phyloP scores from a whole-genome alignment of 2,888 invertebrate species.

The Lepidochitona cinerea region DNA sequence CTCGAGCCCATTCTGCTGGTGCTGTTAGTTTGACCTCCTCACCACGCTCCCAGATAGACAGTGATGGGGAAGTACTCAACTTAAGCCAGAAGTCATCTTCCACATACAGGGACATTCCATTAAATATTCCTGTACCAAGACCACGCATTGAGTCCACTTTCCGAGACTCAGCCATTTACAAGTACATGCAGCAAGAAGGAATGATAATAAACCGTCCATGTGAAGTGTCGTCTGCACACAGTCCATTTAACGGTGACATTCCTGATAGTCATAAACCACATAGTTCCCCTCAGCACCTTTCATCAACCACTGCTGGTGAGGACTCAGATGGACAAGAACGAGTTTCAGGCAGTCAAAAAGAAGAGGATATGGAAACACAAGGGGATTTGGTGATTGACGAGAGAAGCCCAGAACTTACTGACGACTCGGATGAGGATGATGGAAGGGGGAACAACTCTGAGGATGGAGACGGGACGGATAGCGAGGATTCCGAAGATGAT shows the following conservation, averaged over 20 bases:
- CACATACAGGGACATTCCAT: not conserved
- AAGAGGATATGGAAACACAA: not conserved
- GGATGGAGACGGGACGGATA: not conserved
- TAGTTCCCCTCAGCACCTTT: not conserved
- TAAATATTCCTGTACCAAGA: constrained; percentile 3
- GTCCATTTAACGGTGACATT: not conserved
- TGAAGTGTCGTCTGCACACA: constrained; percentile 1
- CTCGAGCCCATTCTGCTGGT: constrained; percentile 71
- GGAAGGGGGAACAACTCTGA: constrained; percentile 13
- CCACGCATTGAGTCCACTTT: constrained; percentile 30
- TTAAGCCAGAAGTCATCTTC: constrained; percentile 77
- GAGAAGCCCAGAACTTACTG: not conserved
- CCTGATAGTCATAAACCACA: not conserved
- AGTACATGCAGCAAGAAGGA: constrained; percentile 66
- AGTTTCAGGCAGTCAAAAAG: no score
- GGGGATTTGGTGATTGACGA: constrained; percentile 3
- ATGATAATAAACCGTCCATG: constrained; percentile 43
- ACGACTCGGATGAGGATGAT: not conserved
- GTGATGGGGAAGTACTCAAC: constrained; percentile 80
- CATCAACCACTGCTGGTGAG: not conserved
- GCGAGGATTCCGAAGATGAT: constrained; percentile 5
- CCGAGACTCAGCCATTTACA: constrained; percentile 60
- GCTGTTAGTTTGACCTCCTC: constrained; percentile 72
- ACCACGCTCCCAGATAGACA: constrained; percentile 70
- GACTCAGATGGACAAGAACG: not conserved